Conservation (phyloP, 2,888 invertebrate genomes). For the Eubasilissa splendida region DNA sequence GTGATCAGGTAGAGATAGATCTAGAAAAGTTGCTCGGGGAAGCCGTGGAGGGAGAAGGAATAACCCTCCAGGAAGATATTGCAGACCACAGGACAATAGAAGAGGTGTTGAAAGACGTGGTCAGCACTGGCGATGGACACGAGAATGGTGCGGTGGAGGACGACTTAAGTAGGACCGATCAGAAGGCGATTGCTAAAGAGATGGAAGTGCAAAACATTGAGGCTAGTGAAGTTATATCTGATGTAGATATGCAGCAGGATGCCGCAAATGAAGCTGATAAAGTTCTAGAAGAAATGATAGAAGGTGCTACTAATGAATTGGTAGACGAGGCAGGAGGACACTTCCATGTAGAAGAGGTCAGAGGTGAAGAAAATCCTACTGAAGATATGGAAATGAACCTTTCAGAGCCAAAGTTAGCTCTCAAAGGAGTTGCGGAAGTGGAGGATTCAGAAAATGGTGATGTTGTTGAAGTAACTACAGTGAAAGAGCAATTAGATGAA, state of each 20-base stretch:
- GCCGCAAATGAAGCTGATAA: constrained; percentile 1
- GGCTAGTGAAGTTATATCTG: not conserved
- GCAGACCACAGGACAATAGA: constrained; percentile 5
- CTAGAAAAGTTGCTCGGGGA: constrained; percentile 27
- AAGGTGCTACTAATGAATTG: constrained; percentile 11
- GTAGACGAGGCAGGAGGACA: not conserved
- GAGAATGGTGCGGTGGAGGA: not conserved
- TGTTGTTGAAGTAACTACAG: no score
- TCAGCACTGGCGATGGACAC: not conserved
- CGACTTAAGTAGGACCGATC: not conserved
- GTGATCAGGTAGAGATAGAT: constrained; percentile 15
- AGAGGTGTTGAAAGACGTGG: not conserved
- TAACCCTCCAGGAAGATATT: not conserved
- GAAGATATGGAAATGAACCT: not conserved
- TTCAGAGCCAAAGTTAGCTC: not conserved
- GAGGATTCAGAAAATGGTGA: no score
- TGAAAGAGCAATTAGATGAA: no score
- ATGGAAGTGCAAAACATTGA: not conserved
- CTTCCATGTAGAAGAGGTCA: not conserved
- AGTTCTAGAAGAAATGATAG: constrained; percentile 24
- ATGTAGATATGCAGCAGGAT: not conserved
- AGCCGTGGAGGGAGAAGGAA: constrained; percentile 6
- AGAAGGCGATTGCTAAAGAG: not conserved
- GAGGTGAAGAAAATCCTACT: not conserved
- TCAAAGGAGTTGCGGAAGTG: not conserved